Conservation (phyloP, 2,113 vertebrate genomes). For the Brachypodius melanocephalos region DNA sequence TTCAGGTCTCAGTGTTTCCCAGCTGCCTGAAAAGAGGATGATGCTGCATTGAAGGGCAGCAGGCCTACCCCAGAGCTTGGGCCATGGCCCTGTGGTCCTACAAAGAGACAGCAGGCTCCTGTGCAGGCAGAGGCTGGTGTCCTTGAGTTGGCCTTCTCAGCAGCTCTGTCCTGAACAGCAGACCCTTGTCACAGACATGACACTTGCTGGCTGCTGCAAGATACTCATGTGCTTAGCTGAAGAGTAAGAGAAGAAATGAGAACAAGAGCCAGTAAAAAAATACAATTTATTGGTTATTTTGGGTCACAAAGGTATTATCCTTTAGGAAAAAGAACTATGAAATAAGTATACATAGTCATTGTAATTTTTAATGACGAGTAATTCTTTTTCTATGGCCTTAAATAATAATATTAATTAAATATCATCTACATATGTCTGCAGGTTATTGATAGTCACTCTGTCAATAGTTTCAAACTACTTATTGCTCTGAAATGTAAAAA, state of each 20-base stretch:
- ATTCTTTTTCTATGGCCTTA: background rate
- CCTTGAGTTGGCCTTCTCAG: background rate
- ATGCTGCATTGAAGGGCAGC: background rate
- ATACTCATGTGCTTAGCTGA: background rate
- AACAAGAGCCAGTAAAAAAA: background rate
- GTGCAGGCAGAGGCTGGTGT: background rate
- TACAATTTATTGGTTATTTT: background rate
- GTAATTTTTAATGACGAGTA: background rate
- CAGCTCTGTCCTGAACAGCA: background rate
- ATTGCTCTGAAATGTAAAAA: background rate
- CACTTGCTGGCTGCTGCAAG: background rate
- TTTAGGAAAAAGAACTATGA: background rate
- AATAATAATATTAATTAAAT: background rate
- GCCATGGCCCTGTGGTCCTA: background rate
- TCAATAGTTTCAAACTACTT: background rate
- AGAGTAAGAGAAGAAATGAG: background rate
- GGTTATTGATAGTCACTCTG: background rate
- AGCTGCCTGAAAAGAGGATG: background rate
- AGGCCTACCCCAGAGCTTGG: background rate
- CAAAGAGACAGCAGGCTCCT: background rate
- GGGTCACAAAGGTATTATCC: background rate
- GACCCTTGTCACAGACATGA: background rate
- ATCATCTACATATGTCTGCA: background rate
- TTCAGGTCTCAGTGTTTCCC: accelerated
- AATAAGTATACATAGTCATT: background rate